Base-by-base conservation (phyloP, 2,797 vertebrate species). In the Notolepis coatsorum region DNA sequence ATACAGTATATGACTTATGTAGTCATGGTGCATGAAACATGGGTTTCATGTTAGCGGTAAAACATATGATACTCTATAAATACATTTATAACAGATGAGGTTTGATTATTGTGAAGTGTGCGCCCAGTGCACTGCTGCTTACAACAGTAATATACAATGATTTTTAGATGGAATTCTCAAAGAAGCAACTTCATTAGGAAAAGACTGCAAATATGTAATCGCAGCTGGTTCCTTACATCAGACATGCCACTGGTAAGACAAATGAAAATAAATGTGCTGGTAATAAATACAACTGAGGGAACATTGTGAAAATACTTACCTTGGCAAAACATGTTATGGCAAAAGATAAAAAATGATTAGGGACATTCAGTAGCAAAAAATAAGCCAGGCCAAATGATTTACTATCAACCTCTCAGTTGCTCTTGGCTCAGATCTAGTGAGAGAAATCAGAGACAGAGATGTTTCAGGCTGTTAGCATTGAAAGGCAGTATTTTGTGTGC, bases 381-480 rank as follows among this genome's bases (percentile, higher is more conserved):
- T 53, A 77, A 73, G 81, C 81, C 72, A 65, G 57, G 58, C 23
- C 39, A 80, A 80, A 79, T 88, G 87, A 92, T 91, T 91, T 92
- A 91, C 82, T 84, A 84, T 89, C 80, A 78, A 68, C 66, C 77
- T 81, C 77, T 64, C n/a, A 84, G 89, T 86, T 86, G 80, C 65
- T 91, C 73, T 91, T 91, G 91, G 90, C 88, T 53, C 10, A 10
- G 17, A 46, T 3, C 17, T 49, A 73, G 73, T 62, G 71, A 18
- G 46, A 77, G 81, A 78, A 88, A 88, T 81, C 71, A 57, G 81
- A 86, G 81, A 72, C 47, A 18, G 77, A 54, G 81, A 87, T 84
- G 80, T 86, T 89, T 89, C 61, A 82, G 83, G 62, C 82, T 77
- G 85, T 88, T 83, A 81, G 74, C 68, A 73, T 57, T 82, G 73